These are phyloP conservation scores for Triplophysa rosa DNA, from an alignment of 2,113 vertebrate species.

Conservation along the genomic window DNA sequence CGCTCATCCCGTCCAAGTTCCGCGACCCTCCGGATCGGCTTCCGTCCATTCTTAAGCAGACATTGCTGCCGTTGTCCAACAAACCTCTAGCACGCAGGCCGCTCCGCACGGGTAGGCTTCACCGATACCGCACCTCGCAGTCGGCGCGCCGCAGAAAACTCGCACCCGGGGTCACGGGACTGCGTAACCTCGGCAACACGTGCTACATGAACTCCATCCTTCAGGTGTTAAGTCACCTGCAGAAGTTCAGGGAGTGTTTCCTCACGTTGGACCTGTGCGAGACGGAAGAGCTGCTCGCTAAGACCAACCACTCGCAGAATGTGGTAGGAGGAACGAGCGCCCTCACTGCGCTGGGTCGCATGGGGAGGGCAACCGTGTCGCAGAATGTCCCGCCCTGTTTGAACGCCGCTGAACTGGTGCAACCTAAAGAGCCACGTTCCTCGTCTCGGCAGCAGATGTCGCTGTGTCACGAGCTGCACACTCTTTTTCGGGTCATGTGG, in stretches of 20 bases:
- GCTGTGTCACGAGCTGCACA: constrained; percentile 96
- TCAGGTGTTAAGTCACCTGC: constrained; percentile 98
- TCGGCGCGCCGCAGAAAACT: constrained; percentile 74
- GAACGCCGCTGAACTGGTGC: constrained; percentile 85
- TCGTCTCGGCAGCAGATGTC: constrained; percentile 90
- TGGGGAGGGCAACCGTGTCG: constrained; percentile 65
- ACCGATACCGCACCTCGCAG: constrained; percentile 76
- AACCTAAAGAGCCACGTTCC: constrained; percentile 89
- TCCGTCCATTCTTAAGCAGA: constrained; percentile 66
- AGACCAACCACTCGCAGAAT: constrained; percentile 78
- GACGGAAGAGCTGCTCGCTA: constrained; percentile 91
- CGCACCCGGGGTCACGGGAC: constrained; percentile 92
- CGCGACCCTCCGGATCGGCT: constrained; percentile 75
- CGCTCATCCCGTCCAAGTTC: constrained; percentile 83
- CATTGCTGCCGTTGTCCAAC: constrained; percentile 52
- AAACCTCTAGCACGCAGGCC: constrained; percentile 55
- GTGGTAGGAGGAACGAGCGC: constrained; percentile 68
- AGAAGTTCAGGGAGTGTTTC: constrained; percentile 98
- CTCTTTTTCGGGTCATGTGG: constrained; percentile 99
- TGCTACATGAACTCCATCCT: constrained; percentile 99
- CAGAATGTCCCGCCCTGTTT: constrained; percentile 71
- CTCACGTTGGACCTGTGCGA: constrained; percentile 93
- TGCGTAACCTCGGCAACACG: constrained; percentile 96
- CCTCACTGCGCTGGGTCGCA: constrained; percentile 63
- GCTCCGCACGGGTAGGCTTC: constrained; percentile 62